Conservation (phyloP, 2,888 invertebrate species). For the Gortyna flavago region DNA sequence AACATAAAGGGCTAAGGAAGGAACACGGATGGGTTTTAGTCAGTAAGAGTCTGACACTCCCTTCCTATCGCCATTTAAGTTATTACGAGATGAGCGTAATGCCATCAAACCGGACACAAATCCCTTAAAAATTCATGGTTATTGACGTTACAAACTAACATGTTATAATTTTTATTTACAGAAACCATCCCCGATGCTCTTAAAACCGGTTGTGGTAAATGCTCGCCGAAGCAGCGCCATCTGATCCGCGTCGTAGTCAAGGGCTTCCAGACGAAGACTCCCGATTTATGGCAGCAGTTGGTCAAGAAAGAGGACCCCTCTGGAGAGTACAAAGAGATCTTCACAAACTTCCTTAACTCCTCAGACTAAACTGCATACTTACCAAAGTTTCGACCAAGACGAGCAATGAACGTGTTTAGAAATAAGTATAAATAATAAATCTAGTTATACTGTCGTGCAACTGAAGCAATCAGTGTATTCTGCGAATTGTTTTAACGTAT, state of each 20-base stretch:
- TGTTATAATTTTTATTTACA: constrained; percentile 53
- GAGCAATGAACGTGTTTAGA: not conserved
- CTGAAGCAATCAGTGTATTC: not conserved
- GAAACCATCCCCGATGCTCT: constrained; percentile 83
- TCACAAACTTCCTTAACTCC: constrained; percentile 84
- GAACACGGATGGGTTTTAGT: too few species aligned
- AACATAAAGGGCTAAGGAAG: too few species aligned
- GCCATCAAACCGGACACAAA: not conserved
- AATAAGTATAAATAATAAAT: not conserved
- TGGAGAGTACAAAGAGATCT: constrained; percentile 90
- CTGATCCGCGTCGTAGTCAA: constrained; percentile 90
- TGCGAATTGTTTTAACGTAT: not conserved
- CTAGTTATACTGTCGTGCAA: not conserved
- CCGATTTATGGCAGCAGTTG: constrained; percentile 91
- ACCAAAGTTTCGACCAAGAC: constrained; percentile 15
- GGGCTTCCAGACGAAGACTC: constrained; percentile 91
- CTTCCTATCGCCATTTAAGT: not conserved
- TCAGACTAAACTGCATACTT: constrained; percentile 70
- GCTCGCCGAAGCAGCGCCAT: constrained; percentile 91
- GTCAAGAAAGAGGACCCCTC: constrained; percentile 92
- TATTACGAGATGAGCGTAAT: not conserved
- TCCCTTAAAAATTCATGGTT: not conserved
- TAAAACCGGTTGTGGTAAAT: constrained; percentile 90
- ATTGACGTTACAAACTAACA: not conserved
- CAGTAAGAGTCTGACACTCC: too few species aligned